A percentile compares a stretch with the other conserved stretches of the same genome.
Conservation (phyloP, 2,113 vertebrate species). For the Phalacrocorax carbo region DNA sequence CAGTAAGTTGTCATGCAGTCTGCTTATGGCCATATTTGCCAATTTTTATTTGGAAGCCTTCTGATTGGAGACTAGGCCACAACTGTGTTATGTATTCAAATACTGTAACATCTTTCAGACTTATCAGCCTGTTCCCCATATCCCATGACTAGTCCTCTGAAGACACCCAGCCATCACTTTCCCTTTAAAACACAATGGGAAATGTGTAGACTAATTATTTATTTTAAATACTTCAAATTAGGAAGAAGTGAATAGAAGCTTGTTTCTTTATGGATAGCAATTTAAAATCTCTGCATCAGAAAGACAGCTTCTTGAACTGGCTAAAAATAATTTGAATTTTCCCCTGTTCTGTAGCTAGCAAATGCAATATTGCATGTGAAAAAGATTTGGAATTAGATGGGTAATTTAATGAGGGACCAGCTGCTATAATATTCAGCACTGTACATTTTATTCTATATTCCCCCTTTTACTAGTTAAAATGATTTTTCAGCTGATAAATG, state of each 20-base stretch:
- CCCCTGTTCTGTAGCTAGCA: constrained; percentile 1
- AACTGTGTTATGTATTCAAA: not conserved
- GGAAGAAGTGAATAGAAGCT: not conserved
- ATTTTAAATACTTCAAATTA: not conserved
- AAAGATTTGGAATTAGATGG: not conserved
- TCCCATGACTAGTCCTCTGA: not conserved
- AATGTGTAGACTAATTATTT: not conserved
- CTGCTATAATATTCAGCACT: not conserved
- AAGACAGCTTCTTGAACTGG: not conserved
- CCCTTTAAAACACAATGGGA: not conserved
- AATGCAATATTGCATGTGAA: not conserved
- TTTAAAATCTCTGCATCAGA: not conserved
- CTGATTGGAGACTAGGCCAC: not conserved
- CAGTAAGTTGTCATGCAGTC: not conserved
- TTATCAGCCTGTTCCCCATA: not conserved
- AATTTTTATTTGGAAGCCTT: not conserved
- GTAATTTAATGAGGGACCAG: not conserved
- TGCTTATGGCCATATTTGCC: not conserved
- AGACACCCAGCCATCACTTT: not conserved
- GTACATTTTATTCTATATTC: not conserved
- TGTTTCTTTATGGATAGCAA: not conserved
- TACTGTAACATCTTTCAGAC: not conserved
- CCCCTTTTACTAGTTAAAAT: not conserved
- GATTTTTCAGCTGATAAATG: not conserved
- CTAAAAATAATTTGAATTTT: not conserved